Percentiles rank a stretch among this genome's conserved stretches.
phyloP scores from a whole-genome alignment of 2,797 vertebrate genomes.

The Fratercula arctica region DNA sequence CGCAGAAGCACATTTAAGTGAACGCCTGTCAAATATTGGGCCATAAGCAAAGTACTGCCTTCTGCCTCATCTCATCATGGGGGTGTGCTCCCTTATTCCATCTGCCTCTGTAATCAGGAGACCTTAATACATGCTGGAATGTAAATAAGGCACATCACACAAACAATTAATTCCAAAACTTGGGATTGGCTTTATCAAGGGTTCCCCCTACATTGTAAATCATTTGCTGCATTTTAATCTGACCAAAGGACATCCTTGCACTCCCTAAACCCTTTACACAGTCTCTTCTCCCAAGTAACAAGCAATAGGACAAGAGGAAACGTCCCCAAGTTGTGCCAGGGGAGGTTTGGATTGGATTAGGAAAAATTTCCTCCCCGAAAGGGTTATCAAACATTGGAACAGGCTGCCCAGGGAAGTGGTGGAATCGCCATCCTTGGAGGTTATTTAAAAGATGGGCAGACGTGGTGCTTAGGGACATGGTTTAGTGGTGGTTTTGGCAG shows the following conservation, averaged over 20 bases:
- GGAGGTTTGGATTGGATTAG: too few species aligned
- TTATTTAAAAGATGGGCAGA: not conserved
- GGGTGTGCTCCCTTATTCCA: not conserved
- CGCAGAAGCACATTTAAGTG: not conserved
- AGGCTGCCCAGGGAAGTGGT: not conserved
- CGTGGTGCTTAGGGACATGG: not conserved
- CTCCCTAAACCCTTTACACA: not conserved
- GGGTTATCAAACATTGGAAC: not conserved
- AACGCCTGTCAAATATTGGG: not conserved
- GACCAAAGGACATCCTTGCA: not conserved
- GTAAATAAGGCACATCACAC: not conserved
- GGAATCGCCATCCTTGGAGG: not conserved
- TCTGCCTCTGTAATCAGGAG: not conserved
- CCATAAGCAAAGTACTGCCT: not conserved
- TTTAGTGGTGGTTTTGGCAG: not conserved
- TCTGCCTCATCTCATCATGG: not conserved
- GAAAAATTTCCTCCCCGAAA: not conserved
- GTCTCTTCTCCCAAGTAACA: too few species aligned
- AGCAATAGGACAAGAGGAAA: too few species aligned
- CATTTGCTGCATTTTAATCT: not conserved
- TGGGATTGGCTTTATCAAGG: not conserved
- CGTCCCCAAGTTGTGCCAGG: too few species aligned
- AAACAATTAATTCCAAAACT: not conserved
- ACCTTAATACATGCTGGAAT: not conserved
- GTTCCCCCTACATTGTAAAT: not conserved